Percentiles rank a stretch among this genome's conserved stretches.
Conservation (phyloP, 2,888 invertebrate species). For the Platypus cylindrus region DNA sequence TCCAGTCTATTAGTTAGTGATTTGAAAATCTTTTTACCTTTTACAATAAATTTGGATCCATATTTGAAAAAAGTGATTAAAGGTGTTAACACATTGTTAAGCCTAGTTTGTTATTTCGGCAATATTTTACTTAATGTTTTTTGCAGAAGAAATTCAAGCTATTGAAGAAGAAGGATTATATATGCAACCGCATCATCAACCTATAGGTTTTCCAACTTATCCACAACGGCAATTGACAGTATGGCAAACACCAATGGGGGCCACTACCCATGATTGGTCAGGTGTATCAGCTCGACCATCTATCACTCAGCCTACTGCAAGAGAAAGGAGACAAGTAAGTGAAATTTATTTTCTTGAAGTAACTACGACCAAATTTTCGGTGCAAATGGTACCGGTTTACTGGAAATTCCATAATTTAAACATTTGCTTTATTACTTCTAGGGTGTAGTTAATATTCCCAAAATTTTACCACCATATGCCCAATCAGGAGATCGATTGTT, state of each 20-base stretch:
- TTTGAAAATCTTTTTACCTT: constrained; percentile 90
- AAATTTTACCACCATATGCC: neutral
- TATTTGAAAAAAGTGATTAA: constrained; percentile 94
- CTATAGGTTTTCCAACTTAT: constrained; percentile 14
- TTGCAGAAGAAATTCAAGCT: constrained; percentile 54
- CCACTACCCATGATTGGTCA: constrained; percentile 23
- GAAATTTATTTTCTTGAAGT: too few species aligned
- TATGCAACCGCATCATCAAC: constrained; percentile 6
- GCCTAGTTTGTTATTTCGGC: constrained; percentile 2
- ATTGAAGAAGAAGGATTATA: constrained; percentile 44
- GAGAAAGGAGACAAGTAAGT: constrained; percentile 11
- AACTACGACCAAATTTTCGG: too few species aligned
- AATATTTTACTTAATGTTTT: constrained; percentile 3
- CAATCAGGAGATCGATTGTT: neutral
- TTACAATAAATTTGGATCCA: constrained; percentile 96
- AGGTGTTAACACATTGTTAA: constrained; percentile 41
- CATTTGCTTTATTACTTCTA: neutral
- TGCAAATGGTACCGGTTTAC: too few species aligned
- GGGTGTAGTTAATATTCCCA: too few species aligned
- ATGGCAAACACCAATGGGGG: constrained; percentile 15
- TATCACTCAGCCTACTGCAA: constrained; percentile 4
- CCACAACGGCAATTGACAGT: constrained; percentile 12
- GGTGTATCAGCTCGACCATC: constrained; percentile 18
- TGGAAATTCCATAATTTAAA: too few species aligned
- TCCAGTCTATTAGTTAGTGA: constrained; percentile 74